Evolutionary conservation across 2,797 vertebrate species (phyloP), one percentile per base, ranked within the genome.

Genomic region (Nothura maculosa): DNA sequence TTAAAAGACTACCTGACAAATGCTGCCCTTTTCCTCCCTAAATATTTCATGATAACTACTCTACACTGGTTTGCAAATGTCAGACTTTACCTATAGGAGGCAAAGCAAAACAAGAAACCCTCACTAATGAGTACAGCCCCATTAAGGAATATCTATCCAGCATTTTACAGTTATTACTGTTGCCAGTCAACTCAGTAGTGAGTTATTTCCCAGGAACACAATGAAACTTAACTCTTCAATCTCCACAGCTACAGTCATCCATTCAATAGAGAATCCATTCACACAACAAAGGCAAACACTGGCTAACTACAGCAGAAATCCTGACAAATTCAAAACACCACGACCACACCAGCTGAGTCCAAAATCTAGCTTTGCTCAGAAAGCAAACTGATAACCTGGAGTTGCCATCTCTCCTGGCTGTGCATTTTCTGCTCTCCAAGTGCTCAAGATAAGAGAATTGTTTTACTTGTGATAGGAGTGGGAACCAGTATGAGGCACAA

Each of bases 291-390:
- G 34, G 42, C 18, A 10, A 85, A 68, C 30, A 32, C 14, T 14
- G 18, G 12, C n/a, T 68, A 87, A 16, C 40, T 72, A 63, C 4
- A 63, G 40, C 63, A 76, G 45, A 82, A 91, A 69, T 27, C 45
- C 27, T 34, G 17, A 32, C 16, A 32, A 50, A 38, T 61, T 74
- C 58, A 52, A 19, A 10, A 17, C 54, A 27, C 36, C 87, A 5
- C 8, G 50, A 91, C 50, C 20, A 27, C 70, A 63, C 74, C 67
- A 40, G 62, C 12, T 2, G 9, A 86, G 43, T 88, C 3, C 52
- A 74, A 78, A 88, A 86, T 67, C 70, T 79, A 78, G 70, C 87
- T 90, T 70, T 40, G 48, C 81, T 50, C 14, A n/a, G n/a, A 50
- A 79, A 63, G 28, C 38, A 52, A 72, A 58, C 0, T 75, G 54